These are phyloP conservation scores for Acipenser ruthenus DNA, from an alignment of 2,797 vertebrate genomes.

Conservation along the genomic window DNA sequence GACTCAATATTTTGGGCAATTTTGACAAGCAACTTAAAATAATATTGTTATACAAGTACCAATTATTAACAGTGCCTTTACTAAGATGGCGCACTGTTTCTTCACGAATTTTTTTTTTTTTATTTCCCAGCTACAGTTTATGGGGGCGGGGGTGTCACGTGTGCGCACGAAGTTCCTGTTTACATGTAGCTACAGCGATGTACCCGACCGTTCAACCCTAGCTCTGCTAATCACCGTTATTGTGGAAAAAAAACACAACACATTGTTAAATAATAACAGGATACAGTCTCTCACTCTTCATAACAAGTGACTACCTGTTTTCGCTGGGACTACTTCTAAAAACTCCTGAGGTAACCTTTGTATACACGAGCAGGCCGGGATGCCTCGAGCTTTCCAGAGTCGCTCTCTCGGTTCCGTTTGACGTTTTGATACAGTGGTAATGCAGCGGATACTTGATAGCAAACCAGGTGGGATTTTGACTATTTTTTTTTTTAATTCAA, in stretches of 20 bases:
- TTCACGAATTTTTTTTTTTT: conserved; percentile 21
- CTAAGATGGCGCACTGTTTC: conserved; percentile 1
- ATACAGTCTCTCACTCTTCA: too few relatives aligned
- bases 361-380: conserved; percentile 43
- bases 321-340: conserved; percentile 7
- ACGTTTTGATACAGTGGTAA: too few relatives aligned
- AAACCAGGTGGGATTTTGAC: too few relatives aligned
- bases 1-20: too few relatives aligned
- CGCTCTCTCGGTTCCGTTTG: conserved; percentile 4
- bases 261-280: too few relatives aligned
- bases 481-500: too few relatives aligned
- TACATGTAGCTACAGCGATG: conserved; percentile 29
- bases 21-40: too few relatives aligned
- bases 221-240: conserved; percentile 4
- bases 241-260: conserved; percentile 10
- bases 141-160: conserved; percentile 43
- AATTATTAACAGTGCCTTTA: too few relatives aligned
- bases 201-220: too few relatives aligned
- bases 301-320: background rate
- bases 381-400: conserved; percentile 47
- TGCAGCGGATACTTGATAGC: too few relatives aligned
- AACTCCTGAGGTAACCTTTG: conserved; percentile 40
- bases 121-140: background rate
- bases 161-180: conserved; percentile 57
- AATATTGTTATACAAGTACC: too few relatives aligned